Conservation (phyloP, 2,113 vertebrate species). For the Canis aureus region DNA sequence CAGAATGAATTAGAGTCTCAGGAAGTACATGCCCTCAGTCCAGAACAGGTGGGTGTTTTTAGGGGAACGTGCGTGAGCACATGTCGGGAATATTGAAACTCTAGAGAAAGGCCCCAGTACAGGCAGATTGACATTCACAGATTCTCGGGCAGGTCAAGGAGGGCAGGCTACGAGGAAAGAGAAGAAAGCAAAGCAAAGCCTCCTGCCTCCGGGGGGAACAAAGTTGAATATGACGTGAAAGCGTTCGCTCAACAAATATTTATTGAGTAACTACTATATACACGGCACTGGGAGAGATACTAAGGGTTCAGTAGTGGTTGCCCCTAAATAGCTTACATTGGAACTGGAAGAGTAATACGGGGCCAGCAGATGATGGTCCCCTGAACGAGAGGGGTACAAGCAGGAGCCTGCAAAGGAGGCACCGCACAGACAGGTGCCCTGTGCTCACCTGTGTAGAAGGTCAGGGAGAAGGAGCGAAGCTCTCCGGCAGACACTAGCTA, state of each 20-base stretch:
- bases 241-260: neutral
- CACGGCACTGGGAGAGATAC: neutral
- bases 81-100: neutral
- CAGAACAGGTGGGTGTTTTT: neutral
- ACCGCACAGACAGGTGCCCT: neutral
- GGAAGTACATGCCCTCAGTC: fast-evolving
- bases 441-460: neutral
- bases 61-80: neutral
- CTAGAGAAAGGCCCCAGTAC: neutral
- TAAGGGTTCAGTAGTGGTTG: neutral
- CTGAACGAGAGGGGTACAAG: neutral
- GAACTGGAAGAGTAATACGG: neutral
- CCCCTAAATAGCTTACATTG: neutral
- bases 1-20: neutral
- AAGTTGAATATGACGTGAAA: neutral
- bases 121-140: neutral
- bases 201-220: neutral
- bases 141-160: neutral
- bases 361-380: neutral
- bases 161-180: neutral
- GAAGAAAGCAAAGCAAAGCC: neutral
- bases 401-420: neutral
- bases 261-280: neutral
- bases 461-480: neutral
- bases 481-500: fast-evolving